phyloP scores from a whole-genome alignment of 2,797 vertebrate genomes.

The Miichthys miiuy region DNA sequence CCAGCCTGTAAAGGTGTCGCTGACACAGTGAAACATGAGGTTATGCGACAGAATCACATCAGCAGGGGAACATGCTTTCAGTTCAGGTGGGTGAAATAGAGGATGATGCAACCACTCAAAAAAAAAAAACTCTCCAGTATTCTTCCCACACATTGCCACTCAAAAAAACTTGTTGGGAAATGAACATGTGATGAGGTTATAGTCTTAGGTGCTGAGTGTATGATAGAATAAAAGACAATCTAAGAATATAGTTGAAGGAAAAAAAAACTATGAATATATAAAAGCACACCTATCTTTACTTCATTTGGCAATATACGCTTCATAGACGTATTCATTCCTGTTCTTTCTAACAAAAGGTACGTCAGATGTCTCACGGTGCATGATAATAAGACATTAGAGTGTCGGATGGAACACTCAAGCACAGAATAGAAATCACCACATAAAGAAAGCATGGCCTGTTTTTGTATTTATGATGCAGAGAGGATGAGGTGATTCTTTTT shows the following conservation, averaged over 20 bases:
- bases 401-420: neutral
- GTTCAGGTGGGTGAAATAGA: constrained; percentile 38
- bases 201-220: neutral
- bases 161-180: neutral
- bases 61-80: constrained; percentile 16
- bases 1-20: constrained; percentile 35
- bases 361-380: neutral
- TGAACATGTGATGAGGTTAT: constrained; percentile 21
- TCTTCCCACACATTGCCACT: constrained; percentile 5
- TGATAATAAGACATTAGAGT: constrained; percentile 14
- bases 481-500: neutral
- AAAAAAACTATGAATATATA: constrained; percentile 2
- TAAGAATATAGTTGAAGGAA: neutral
- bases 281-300: neutral
- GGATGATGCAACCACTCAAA: constrained; percentile 48
- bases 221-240: constrained; percentile 3
- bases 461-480: neutral
- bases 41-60: constrained; percentile 52
- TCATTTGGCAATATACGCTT: neutral
- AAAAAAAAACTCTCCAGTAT: neutral
- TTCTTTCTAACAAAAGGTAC: neutral
- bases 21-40: constrained; percentile 52
- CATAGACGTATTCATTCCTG: neutral
- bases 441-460: constrained; percentile 8
- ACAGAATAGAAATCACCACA: neutral